Conservation (phyloP, 2,797 vertebrate genomes). For the Pseudochaenichthys georgianus region DNA sequence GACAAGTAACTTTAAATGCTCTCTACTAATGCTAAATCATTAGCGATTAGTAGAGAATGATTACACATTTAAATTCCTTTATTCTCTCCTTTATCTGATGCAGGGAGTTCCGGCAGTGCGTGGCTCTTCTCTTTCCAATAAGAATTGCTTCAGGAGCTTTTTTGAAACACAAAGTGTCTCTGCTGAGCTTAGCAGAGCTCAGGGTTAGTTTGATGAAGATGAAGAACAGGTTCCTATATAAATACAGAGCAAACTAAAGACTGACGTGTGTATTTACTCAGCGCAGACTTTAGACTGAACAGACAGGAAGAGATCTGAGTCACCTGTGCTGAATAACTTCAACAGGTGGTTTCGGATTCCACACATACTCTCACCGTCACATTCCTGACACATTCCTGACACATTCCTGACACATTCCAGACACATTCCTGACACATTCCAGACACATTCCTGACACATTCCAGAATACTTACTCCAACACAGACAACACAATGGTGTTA, state of each 20-base stretch:
- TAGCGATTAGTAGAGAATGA: background rate
- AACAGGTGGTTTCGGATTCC: background rate
- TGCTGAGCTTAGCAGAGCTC: background rate
- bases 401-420: too few species aligned
- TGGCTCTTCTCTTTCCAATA: conserved; percentile 1
- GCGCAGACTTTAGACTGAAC: background rate
- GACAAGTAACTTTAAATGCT: too few species aligned
- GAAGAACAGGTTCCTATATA: background rate
- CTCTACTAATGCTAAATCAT: background rate
- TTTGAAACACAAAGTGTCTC: background rate
- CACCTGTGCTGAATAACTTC: background rate
- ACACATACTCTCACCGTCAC: conserved; percentile 1
- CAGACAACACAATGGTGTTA: background rate
- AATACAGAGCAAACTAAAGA: background rate
- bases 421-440: conserved; percentile 26
- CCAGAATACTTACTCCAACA: background rate
- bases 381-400: conserved; percentile 23
- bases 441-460: too few species aligned
- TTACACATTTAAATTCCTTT: background rate
- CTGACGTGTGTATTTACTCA: too few species aligned
- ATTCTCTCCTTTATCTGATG: background rate
- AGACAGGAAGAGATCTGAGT: background rate
- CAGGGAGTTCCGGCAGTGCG: conserved; percentile 5
- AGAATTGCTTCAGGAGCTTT: background rate
- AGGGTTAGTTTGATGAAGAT: conserved; percentile 1